These are phyloP conservation scores for Oikopleura dioica DNA, from an alignment of 23 tunicate species.

Conservation along the genomic window DNA sequence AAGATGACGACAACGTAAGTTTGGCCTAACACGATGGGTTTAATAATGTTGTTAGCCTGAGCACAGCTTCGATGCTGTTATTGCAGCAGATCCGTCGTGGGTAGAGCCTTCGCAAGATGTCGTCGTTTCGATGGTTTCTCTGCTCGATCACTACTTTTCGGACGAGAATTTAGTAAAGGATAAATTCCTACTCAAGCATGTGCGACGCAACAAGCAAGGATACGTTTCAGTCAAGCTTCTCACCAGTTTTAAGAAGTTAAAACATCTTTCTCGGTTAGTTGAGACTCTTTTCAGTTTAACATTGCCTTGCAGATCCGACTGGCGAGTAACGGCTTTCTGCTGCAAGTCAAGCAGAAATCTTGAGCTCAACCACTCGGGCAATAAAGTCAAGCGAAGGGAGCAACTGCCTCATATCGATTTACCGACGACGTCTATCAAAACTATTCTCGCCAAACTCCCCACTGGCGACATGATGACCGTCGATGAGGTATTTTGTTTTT, in stretches of 20 bases:
- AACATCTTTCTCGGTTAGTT: constrained; percentile 44
- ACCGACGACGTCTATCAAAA: constrained; percentile 60
- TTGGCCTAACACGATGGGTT: not conserved
- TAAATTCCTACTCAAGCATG: constrained; percentile 80
- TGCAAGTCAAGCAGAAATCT: not conserved
- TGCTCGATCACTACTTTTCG: constrained; percentile 72
- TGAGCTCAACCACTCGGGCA: constrained; percentile 27
- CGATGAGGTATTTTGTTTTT: constrained; percentile 24
- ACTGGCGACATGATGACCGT: constrained; percentile 30
- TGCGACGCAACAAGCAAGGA: constrained; percentile 65
- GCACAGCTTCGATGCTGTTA: not conserved
- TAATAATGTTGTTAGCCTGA: not conserved
- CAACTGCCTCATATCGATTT: constrained; percentile 81
- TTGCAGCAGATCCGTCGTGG: constrained; percentile 49
- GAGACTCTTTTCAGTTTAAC: too few species aligned
- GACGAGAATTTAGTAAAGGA: constrained; percentile 79
- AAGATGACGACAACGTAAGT: not conserved
- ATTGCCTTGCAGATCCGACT: not conserved
- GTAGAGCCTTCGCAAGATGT: constrained; percentile 37
- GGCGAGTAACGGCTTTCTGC: not conserved
- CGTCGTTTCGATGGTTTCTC: constrained; percentile 28
- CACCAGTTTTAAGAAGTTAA: constrained; percentile 79
- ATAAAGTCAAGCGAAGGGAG: constrained; percentile 56
- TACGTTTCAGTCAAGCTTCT: constrained; percentile 84
- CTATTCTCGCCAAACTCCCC: constrained; percentile 47